These are phyloP conservation scores for Neoseiulus cucumeris DNA, from an alignment of 1,140 invertebrate genomes.

Conservation along the genomic window DNA sequence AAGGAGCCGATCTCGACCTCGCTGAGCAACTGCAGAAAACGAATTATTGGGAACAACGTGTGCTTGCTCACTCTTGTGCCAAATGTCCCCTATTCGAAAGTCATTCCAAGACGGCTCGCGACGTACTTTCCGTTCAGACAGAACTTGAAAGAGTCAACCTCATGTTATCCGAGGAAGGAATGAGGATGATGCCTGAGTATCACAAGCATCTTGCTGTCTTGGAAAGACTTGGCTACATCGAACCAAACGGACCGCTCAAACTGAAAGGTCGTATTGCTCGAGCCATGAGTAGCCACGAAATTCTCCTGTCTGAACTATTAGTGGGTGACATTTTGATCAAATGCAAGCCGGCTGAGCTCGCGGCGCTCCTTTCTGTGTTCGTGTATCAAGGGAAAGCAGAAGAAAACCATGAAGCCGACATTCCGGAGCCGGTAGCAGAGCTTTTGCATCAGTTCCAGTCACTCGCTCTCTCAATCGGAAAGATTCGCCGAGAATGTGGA, in stretches of 20 bases:
- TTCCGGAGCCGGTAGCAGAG: constrained; percentile 8
- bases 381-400: constrained; percentile 66
- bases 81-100: not conserved
- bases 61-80: constrained; percentile 14
- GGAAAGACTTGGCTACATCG: constrained; percentile 43
- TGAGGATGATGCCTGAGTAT: constrained; percentile 73
- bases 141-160: constrained; percentile 47
- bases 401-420: constrained; percentile 27
- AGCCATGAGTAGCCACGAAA: constrained; percentile 75
- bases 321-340: constrained; percentile 61
- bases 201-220: constrained; percentile 58
- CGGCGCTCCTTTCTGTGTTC: constrained; percentile 66
- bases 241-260: constrained; percentile 45
- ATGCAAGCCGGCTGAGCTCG: constrained; percentile 62
- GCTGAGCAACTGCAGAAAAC: constrained; percentile 29
- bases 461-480: constrained; percentile 34
- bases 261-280: constrained; percentile 84
- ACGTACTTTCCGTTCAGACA: constrained; percentile 33
- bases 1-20: constrained; percentile 31
- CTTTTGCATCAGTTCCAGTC: not conserved
- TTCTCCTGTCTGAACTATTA: constrained; percentile 88
- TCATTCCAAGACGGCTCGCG: not conserved
- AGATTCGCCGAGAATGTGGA: constrained; percentile 34
- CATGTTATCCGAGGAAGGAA: constrained; percentile 57
- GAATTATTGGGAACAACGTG: constrained; percentile 23